Conservation (phyloP, 2,888 invertebrate genomes). For the Rugalucina vietnamica region DNA sequence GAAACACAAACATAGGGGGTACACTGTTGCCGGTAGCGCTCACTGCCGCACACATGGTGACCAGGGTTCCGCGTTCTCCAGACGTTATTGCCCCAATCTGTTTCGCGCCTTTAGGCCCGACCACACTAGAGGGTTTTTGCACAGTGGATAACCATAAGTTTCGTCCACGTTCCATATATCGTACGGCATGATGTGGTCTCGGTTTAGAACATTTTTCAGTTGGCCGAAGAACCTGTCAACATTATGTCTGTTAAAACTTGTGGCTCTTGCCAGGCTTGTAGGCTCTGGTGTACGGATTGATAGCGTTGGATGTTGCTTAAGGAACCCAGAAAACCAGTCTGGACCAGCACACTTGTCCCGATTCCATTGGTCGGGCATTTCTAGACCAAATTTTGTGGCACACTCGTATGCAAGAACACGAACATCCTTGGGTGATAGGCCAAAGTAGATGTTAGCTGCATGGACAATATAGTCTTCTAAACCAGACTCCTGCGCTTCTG, state of each 20-base stretch:
- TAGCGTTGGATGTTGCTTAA: constrained; percentile 41
- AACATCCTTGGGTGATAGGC: constrained; percentile 34
- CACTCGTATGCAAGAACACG: constrained; percentile 53
- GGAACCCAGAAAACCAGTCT: constrained; percentile 57
- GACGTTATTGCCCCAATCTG: constrained; percentile 60
- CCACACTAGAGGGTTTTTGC: constrained; percentile 40
- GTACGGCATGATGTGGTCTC: constrained; percentile 23
- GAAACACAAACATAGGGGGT: constrained; percentile 57
- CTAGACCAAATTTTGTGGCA: constrained; percentile 25
- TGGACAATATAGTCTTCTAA: constrained; percentile 32
- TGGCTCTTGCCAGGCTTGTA: constrained; percentile 53
- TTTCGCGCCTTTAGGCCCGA: constrained; percentile 48
- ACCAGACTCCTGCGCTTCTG: constrained; percentile 29
- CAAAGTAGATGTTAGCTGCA: constrained; percentile 47
- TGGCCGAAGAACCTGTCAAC: constrained; percentile 49
- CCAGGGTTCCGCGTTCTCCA: constrained; percentile 52
- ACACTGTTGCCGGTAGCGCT: constrained; percentile 47
- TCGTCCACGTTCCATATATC: constrained; percentile 58
- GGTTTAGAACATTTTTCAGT: constrained; percentile 44
- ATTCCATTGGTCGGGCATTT: constrained; percentile 50
- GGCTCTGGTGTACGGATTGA: constrained; percentile 57
- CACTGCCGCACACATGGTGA: constrained; percentile 36
- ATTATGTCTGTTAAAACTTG: constrained; percentile 47
- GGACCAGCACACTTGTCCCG: constrained; percentile 45
- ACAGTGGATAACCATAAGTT: constrained; percentile 58